Evolutionary conservation across 2,113 vertebrate genomes (phyloP).

Genomic region (Pogona vitticeps): DNA sequence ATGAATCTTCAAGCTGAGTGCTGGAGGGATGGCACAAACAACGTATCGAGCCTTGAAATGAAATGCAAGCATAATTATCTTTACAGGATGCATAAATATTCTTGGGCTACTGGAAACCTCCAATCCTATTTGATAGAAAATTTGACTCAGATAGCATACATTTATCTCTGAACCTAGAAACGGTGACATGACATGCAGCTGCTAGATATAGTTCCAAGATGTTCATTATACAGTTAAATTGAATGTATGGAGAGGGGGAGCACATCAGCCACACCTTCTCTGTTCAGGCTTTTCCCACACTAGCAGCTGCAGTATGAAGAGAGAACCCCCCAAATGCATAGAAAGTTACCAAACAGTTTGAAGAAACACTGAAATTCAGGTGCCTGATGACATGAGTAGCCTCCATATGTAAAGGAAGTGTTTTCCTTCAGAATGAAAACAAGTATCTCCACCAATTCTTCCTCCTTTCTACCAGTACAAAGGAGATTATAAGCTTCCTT

Average conservation of each 20-base stretch:
- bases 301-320: no score
- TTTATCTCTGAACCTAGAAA: constrained; percentile 34
- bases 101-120: no score
- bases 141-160: constrained; percentile 22
- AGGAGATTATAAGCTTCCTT: neutral
- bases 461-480: neutral
- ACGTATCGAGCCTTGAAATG: constrained; percentile 86
- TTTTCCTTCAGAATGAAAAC: no score
- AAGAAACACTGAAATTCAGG: no score
- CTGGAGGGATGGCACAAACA: constrained; percentile 88
- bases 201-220: neutral
- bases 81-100: neutral
- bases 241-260: no score
- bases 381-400: no score
- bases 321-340: no score
- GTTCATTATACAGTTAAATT: no score
- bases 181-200: constrained; percentile 13
- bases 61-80: constrained; percentile 41
- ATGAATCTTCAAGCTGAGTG: constrained; percentile 90
- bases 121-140: neutral
- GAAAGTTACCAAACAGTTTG: no score
- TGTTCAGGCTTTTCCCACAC: no score
- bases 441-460: neutral
- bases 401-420: no score
- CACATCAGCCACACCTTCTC: no score